Percentiles rank a stretch among this genome's conserved stretches.
phyloP scores from a whole-genome alignment of 2,113 vertebrate genomes.

The Tringa solitaria region DNA sequence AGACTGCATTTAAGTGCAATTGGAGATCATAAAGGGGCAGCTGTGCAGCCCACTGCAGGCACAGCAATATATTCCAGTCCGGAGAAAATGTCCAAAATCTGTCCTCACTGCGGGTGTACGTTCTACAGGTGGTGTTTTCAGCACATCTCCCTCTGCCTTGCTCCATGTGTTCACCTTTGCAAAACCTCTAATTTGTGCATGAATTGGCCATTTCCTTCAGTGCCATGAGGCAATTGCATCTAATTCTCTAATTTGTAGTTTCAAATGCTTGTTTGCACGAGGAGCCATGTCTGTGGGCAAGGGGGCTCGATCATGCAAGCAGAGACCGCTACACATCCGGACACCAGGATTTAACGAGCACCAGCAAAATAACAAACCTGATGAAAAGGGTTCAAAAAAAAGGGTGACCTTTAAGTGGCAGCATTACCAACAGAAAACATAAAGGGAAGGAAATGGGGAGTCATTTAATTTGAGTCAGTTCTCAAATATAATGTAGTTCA shows the following conservation, averaged over 20 bases:
- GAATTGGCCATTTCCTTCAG: not conserved
- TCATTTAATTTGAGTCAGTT: not conserved
- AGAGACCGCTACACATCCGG: fast-evolving
- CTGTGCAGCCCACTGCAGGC: not conserved
- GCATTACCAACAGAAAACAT: not conserved
- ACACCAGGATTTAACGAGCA: not conserved
- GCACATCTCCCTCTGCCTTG: not conserved
- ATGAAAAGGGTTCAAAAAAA: not conserved
- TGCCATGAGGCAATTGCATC: not conserved
- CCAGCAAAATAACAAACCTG: not conserved
- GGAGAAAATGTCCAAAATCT: not conserved
- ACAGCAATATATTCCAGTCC: not conserved
- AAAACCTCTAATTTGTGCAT: not conserved
- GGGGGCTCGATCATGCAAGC: not conserved
- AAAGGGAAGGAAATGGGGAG: not conserved
- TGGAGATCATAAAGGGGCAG: not conserved
- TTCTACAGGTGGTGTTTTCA: not conserved
- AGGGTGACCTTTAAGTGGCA: not conserved
- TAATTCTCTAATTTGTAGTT: not conserved
- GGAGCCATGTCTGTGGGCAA: not conserved
- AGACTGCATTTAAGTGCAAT: not conserved
- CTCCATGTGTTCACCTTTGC: not conserved
- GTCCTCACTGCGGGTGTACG: fast-evolving
- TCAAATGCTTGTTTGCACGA: not conserved
- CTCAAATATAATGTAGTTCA: not conserved